Evolutionary conservation across 2,113 vertebrate genomes (phyloP), one percentile per base, ranked within the genome.

Genomic region (Mohoua ochrocephala): DNA sequence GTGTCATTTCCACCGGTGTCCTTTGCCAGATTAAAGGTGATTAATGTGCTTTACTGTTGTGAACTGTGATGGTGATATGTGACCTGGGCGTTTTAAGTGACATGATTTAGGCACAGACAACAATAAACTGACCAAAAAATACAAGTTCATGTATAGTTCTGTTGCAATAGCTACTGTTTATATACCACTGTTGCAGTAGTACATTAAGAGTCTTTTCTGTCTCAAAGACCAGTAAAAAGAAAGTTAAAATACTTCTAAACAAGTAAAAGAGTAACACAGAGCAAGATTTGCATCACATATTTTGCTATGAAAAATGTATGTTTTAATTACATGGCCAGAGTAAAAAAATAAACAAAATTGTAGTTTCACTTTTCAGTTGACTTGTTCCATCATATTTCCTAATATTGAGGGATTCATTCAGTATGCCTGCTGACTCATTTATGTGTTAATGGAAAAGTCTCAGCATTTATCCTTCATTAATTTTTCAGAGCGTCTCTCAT

Each of bases 401-500:
- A 30, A 44, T 84, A 64, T 1, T 52, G 61, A 74, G 15, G 24
- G 35, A 41, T 78, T 81, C 33, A 57, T 87, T 89, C 69, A 81
- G 30, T 63, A 31, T 78, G 47, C 60, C 60, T 80, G 63, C 83
- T 85, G 88, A 88, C 54, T 96, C 75, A 80, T 69, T 84, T 44
- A 26, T 50, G 33, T 93, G 50, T 67, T 92, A 92, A 91, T 81
- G 59, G 54, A 73, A 80, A 67, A 92, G 14, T 54, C 56, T 93
- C 60, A 31, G 60, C 69, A 64, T 92, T 92, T 86, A 87, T 45
- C 60, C 47, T 39, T 92, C 91, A 92, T 93, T 91, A 89, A 92
- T 93, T 95, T 97, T 95, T 89, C 81, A 96, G 50, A 92, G 30
- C 42, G 54, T 84, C 33, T 91, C 44, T 86, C 75, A 59, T 77